Base-by-base conservation (phyloP, 2,797 vertebrate species). In the Amblyopsis hoosieri region DNA sequence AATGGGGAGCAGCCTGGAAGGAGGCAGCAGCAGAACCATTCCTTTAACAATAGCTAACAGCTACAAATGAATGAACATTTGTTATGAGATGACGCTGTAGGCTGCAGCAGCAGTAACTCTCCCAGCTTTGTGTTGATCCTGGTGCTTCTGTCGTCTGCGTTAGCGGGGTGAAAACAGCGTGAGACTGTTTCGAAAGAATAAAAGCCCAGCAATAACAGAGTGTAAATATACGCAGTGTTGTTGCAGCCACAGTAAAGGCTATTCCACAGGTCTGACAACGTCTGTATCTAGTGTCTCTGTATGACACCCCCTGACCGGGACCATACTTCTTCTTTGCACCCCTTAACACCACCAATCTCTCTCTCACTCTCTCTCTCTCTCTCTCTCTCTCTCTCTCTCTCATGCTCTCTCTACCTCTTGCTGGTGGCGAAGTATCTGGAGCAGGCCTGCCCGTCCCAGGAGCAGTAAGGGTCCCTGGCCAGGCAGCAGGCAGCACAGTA, bases 381-480 rank as follows among this genome's bases (percentile, higher is more conserved):
- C 57, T 23, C 57, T 23, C 57, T 45, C 45, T n/a, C 3, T 17
- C 12, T 15, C 23, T 42, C 19, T 14, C 31, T 10, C 19, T 2
- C 1, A 0, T 3, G 2, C 9, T 1, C 12, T 47, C 8, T 12
- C 3, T 60, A 89, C 89, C 83, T 84, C 82, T 83, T 87, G 86
- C 81, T 87, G 67, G 60, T 82, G 62, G 84, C 61, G 70, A 90
- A 90, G 79, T 78, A 87, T 46, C 81, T 72, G 78, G 86, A 75
- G 55, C 94, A 95, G 76, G 76, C 75, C 71, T 70, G 81, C 3
- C 94, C 75, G 4, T 94, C 92, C 94, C 94, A 95, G 80, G 91
- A 92, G 57, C 94, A 95, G 85, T 94, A 94, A 0, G 94, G 94
- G 75, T 95, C 94, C 66, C 91, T 72, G 82, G 93, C 89, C 75